Base-by-base conservation (phyloP, 2,888 invertebrate genomes). In the Zele albiditarsus region DNA sequence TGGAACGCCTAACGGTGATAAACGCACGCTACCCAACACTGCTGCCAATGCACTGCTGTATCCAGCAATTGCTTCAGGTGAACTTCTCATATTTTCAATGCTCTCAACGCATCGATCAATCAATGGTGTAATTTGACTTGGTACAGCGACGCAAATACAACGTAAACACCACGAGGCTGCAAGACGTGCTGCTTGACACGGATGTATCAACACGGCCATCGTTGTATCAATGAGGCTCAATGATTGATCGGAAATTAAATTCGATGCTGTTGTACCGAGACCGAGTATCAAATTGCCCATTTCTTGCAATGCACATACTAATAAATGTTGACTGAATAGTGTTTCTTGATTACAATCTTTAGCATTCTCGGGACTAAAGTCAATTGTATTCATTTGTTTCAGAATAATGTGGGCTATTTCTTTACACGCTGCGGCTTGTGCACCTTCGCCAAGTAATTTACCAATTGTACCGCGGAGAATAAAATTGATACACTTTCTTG, bases 401-500 rank as follows among this genome's bases (percentile, higher is more conserved):
- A 96, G 93, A 73, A 99, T 94, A 72, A 98, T 94, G 81, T 95
- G 95, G 79, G 97, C 95, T 71, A 99, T 94, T 90, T 98, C 98
- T 86, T 97, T 97, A 86, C 97, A 96, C 0, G 98, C 98, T 0
- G 96, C 95, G 38, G 97, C 94, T 90, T 99, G 99, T 10, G 98
- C 98, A 84, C 98, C 98, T 90, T 99, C 99, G 0, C 98, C 97
- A 27, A 99, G 91, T 93, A 99, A 94, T 88, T 96, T 95, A 0
- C 99, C 98, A 49, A 99, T 92, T 0, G 97, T 94, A 78, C 96
- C 95, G 67, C 98, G 93, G 73, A 99, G 91, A 81, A 99, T 97
- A 89, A 98, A 99, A 88, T 96, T 96, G 77, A 99, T 96, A 89
- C 99, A 99, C 90, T 98, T 98, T 81, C 99, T 93, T 0, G 98